Conservation (phyloP, 2,888 invertebrate species). For the Drosophila leonis region DNA sequence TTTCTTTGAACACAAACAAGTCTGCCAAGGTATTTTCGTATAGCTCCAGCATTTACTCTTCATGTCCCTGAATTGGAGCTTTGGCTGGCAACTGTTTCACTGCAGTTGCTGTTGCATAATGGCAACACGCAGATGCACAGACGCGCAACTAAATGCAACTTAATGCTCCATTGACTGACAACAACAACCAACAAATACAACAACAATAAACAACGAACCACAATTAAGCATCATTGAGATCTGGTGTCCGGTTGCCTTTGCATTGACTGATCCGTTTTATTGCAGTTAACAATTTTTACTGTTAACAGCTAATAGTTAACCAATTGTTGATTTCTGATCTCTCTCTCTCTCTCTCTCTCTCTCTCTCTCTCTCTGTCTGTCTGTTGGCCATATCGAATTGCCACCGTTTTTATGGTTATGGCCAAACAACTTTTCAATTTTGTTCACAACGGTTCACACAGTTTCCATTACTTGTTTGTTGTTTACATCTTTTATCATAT, state of each 20-base stretch:
- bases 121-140: constrained; percentile 63
- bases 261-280: constrained; percentile 58
- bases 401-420: constrained; percentile 78
- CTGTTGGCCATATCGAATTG: constrained; percentile 54
- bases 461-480: constrained; percentile 54
- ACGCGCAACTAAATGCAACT: constrained; percentile 62
- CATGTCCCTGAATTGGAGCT: constrained; percentile 12
- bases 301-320: constrained; percentile 41
- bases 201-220: constrained; percentile 29
- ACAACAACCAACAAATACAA: constrained; percentile 13
- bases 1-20: not conserved
- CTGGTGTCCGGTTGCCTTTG: constrained; percentile 69
- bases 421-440: constrained; percentile 80
- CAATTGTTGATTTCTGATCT: constrained; percentile 57
- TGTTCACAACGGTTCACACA: constrained; percentile 65
- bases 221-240: constrained; percentile 69
- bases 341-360: constrained; percentile 12
- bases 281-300: constrained; percentile 31
- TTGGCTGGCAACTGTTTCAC: not conserved
- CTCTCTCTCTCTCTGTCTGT: not conserved
- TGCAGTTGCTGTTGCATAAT: constrained; percentile 67
- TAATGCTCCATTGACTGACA: constrained; percentile 70
- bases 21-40: not conserved
- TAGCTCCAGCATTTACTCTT: not conserved
- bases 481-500: constrained; percentile 64